Evolutionary conservation across 2,113 vertebrate genomes (phyloP).

Genomic region (Parus major): DNA sequence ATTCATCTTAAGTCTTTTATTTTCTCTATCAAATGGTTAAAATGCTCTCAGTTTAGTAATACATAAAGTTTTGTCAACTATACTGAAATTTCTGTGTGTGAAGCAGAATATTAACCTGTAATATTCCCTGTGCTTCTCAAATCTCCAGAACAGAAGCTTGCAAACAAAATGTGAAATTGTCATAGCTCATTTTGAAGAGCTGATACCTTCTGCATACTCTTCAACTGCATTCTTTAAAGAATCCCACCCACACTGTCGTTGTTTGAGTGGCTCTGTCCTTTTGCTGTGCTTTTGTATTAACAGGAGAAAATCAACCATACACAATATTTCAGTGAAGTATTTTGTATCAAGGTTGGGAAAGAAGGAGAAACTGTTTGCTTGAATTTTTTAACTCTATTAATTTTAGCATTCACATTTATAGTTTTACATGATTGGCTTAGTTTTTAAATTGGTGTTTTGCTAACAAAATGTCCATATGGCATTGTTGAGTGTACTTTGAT

Average conservation of each 20-base stretch:
- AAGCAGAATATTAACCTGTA: not conserved
- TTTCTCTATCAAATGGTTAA: not conserved
- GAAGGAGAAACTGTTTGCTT: not conserved
- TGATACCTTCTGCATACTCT: not conserved
- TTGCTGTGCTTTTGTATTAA: not conserved
- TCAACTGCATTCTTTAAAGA: not conserved
- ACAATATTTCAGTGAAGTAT: not conserved
- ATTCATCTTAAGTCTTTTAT: not conserved
- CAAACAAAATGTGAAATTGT: not conserved
- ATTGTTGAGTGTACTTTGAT: not conserved
- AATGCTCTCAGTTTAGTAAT: not conserved
- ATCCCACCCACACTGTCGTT: not conserved
- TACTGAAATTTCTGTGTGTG: not conserved
- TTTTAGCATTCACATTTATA: not conserved
- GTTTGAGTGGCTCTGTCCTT: not conserved
- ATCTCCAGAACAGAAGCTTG: not conserved
- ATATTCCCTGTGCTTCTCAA: not conserved
- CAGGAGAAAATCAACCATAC: not conserved
- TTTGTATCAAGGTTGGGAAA: not conserved
- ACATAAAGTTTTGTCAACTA: not conserved
- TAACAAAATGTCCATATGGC: not conserved
- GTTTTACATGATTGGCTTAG: not conserved
- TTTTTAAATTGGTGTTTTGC: not conserved
- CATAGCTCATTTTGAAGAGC: not conserved
- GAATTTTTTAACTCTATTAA: not conserved